Conservation (phyloP, 2,113 vertebrate species). For the Trachemys scripta region DNA sequence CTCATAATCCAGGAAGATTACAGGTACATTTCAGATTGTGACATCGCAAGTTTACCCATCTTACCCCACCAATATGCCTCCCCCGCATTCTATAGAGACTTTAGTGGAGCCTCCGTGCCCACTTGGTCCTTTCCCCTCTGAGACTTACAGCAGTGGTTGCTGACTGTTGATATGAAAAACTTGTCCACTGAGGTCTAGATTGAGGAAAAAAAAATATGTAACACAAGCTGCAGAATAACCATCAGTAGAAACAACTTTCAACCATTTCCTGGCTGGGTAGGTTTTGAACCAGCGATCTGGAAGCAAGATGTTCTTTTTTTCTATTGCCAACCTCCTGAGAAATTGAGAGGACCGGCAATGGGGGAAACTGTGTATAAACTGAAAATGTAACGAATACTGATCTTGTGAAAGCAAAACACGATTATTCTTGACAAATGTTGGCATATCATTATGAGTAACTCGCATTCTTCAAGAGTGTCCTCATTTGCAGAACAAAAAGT, state of each 20-base stretch:
- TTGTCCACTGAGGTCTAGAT: not conserved
- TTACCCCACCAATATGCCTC: not conserved
- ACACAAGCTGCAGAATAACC: not conserved
- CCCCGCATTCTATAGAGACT: not conserved
- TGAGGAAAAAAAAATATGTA: not conserved
- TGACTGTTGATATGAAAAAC: not conserved
- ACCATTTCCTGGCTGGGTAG: not conserved
- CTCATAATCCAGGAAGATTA: not conserved
- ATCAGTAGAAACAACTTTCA: not conserved
- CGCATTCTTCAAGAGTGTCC: not conserved
- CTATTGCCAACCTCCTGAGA: not conserved
- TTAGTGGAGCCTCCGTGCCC: not conserved
- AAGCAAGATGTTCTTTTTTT: not conserved
- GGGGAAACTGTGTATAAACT: not conserved
- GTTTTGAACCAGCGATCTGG: not conserved
- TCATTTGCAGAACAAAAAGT: not conserved
- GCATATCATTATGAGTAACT: not conserved
- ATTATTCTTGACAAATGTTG: accelerated
- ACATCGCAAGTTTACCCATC: not conserved
- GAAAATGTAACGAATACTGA: not conserved
- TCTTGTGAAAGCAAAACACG: accelerated
- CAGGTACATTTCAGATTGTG: not conserved
- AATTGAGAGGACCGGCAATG: not conserved
- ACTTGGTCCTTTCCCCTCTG: not conserved
- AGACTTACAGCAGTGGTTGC: accelerated